Percentiles rank a stretch among this genome's conserved stretches.
Conservation (phyloP, 2,113 vertebrate species). For the Hippoglossus stenolepis region DNA sequence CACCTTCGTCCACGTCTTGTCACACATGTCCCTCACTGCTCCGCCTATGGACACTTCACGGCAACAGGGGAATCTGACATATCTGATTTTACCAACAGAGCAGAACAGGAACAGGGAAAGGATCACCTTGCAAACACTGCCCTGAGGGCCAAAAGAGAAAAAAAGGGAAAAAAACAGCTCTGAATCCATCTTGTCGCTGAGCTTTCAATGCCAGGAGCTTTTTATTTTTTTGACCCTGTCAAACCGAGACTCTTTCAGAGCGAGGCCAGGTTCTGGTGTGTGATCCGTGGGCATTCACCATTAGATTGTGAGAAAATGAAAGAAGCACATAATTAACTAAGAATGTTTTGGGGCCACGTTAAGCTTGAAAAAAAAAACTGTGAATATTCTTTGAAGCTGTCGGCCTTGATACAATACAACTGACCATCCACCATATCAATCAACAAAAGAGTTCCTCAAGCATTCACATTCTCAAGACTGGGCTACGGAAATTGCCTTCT, state of each 20-base stretch:
- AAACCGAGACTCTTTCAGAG: slow-evolving; percentile 44
- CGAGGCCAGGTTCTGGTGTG: slow-evolving; percentile 27
- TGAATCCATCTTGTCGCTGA: slow-evolving; percentile 55
- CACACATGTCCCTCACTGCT: slow-evolving; percentile 40
- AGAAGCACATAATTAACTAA: slow-evolving; percentile 1
- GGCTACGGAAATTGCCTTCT: neutral
- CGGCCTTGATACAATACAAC: neutral
- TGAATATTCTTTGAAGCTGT: neutral
- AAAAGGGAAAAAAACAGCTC: slow-evolving; percentile 7
- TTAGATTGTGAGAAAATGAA: slow-evolving; percentile 2
- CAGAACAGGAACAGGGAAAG: slow-evolving; percentile 46
- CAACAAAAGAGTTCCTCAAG: no score
- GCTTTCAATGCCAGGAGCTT: slow-evolving; percentile 60
- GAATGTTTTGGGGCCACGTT: neutral
- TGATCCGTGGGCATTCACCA: slow-evolving; percentile 29
- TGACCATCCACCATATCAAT: no score
- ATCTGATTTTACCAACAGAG: slow-evolving; percentile 43
- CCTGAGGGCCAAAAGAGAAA: slow-evolving; percentile 34
- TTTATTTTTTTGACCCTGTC: slow-evolving; percentile 47
- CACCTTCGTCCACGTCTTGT: slow-evolving; percentile 38
- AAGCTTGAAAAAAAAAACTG: slow-evolving; percentile 23
- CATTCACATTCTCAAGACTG: no score
- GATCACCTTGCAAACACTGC: slow-evolving; percentile 52
- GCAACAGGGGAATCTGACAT: slow-evolving; percentile 15
- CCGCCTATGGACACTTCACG: slow-evolving; percentile 16